phyloP scores from a whole-genome alignment of 1,140 invertebrate genomes.

The Aricia agestis region DNA sequence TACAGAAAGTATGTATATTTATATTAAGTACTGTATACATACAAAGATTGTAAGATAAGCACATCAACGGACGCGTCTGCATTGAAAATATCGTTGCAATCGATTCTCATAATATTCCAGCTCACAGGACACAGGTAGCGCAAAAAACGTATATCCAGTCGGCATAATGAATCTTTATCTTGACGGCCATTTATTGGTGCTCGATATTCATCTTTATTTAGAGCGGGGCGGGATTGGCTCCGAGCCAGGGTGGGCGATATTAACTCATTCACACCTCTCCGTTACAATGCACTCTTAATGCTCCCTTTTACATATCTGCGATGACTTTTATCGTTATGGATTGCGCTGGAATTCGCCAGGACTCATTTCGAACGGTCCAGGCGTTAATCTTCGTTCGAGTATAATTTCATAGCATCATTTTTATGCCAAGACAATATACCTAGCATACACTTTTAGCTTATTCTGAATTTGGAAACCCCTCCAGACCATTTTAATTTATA shows the following conservation, averaged over 20 bases:
- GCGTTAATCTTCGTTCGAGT: background rate
- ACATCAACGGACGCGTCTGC: no score
- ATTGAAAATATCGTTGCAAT: no score
- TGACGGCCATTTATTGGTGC: background rate
- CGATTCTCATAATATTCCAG: background rate
- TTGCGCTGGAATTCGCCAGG: slow-evolving; percentile 11
- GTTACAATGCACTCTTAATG: slow-evolving; percentile 19
- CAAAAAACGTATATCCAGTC: background rate
- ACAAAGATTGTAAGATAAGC: no score
- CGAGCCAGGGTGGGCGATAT: slow-evolving; percentile 19
- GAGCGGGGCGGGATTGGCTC: slow-evolving; percentile 17
- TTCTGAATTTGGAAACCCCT: no score
- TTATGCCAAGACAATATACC: background rate
- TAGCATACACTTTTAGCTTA: background rate
- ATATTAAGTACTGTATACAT: no score
- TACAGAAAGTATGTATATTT: no score
- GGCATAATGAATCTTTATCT: slow-evolving; percentile 1
- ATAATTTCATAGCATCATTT: no score
- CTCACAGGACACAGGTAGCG: background rate
- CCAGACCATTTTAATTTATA: no score
- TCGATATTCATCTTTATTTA: slow-evolving; percentile 24
- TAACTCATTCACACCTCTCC: slow-evolving; percentile 24
- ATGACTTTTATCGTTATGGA: slow-evolving; percentile 22
- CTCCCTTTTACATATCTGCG: slow-evolving; percentile 20
- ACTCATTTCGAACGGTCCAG: slow-evolving; percentile 2